phyloP scores from a whole-genome alignment of 2,888 invertebrate genomes.

The Pseudococcus longispinus region DNA sequence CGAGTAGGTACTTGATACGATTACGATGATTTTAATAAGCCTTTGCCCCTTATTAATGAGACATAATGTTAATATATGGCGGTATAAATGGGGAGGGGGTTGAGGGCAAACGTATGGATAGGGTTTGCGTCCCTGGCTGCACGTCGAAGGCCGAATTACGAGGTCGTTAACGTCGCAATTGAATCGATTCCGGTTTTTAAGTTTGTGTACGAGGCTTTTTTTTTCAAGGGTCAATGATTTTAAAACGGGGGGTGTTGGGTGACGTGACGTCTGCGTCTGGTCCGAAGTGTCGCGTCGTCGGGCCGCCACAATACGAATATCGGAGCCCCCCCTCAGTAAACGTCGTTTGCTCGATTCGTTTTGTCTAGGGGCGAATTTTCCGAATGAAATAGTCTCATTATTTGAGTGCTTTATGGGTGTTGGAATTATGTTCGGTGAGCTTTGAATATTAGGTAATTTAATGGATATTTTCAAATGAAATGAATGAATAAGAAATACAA shows the following conservation, averaged over 20 bases:
- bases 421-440: too few species aligned
- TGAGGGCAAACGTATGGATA: background rate
- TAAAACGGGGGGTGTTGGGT: background rate
- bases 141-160: background rate
- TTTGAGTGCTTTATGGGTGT: background rate
- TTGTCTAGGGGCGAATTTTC: background rate
- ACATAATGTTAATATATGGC: background rate
- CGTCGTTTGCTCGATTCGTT: background rate
- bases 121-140: background rate
- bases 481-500: too few species aligned
- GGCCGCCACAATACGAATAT: background rate
- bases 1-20: background rate
- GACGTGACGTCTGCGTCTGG: background rate
- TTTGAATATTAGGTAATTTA: too few species aligned
- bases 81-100: background rate
- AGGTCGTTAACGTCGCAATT: background rate
- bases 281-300: background rate
- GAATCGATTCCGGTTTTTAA: background rate
- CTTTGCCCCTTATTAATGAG: background rate
- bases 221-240: constrained; percentile 2
- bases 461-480: too few species aligned
- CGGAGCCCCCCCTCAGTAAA: background rate
- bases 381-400: background rate
- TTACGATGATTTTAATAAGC: background rate
- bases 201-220: background rate